These are phyloP conservation scores for Glomeris maerens DNA, from an alignment of 1,140 invertebrate species.

Conservation along the genomic window DNA sequence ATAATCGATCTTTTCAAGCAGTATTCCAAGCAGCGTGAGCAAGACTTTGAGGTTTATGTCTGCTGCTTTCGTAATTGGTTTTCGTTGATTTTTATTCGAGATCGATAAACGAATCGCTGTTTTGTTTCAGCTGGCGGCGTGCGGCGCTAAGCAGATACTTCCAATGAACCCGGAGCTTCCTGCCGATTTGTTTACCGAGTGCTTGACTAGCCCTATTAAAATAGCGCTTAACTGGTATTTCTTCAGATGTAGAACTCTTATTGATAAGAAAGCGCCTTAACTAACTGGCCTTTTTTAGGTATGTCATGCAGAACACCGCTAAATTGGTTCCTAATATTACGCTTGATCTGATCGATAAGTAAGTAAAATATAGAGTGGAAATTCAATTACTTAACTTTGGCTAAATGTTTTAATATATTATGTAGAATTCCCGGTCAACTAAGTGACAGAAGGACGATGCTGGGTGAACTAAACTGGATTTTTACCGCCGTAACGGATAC, in stretches of 20 bases:
- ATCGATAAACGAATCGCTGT: constrained; percentile 6
- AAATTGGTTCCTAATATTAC: constrained; percentile 65
- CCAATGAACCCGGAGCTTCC: constrained; percentile 96
- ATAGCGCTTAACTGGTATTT: constrained; percentile 77
- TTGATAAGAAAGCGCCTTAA: no score
- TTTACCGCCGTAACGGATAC: constrained; percentile 99
- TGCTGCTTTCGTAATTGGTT: background rate
- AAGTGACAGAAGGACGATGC: constrained; percentile 88
- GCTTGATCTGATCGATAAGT: constrained; percentile 79
- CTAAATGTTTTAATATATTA: constrained; percentile 20
- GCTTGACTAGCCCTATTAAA: constrained; percentile 94
- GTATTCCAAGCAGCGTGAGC: constrained; percentile 81
- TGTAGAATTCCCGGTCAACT: constrained; percentile 88
- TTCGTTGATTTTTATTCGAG: constrained; percentile 3
- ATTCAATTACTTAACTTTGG: constrained; percentile 11
- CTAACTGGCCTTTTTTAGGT: constrained; percentile 35
- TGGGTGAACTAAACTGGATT: constrained; percentile 99
- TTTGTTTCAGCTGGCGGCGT: constrained; percentile 71
- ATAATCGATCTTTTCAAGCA: constrained; percentile 85
- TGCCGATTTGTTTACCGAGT: constrained; percentile 96
- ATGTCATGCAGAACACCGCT: constrained; percentile 69
- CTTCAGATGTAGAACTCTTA: no score
- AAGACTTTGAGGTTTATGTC: constrained; percentile 66
- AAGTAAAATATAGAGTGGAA: constrained; percentile 26
- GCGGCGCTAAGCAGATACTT: constrained; percentile 74